Conservation (phyloP, 2,888 invertebrate species). For the Sphinx pinastri region DNA sequence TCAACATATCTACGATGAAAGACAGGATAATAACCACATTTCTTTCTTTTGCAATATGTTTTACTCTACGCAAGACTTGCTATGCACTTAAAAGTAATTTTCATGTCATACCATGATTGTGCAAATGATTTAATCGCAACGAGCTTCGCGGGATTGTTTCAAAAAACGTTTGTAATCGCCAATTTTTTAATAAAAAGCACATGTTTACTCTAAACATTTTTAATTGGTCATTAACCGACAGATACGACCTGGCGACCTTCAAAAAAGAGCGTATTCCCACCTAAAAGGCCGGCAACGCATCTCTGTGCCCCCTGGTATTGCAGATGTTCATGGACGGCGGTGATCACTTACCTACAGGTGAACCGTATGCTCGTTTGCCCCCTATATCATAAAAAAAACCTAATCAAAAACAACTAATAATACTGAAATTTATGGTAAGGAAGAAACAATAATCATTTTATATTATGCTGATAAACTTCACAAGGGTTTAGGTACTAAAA, state of each 20-base stretch:
- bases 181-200: background rate
- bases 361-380: too few species aligned
- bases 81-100: slow-evolving; percentile 1
- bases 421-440: too few species aligned
- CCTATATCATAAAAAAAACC: too few species aligned
- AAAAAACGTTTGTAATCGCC: background rate
- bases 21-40: background rate
- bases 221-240: too few species aligned
- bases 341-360: too few species aligned
- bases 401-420: background rate
- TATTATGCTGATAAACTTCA: background rate
- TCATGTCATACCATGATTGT: background rate
- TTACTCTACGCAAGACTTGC: background rate
- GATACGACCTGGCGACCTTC: too few species aligned
- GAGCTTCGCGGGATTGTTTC: background rate
- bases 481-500: too few species aligned
- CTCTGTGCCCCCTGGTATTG: too few species aligned
- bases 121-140: background rate
- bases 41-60: slow-evolving; percentile 5
- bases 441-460: background rate
- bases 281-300: too few species aligned
- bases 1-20: background rate
- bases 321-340: too few species aligned
- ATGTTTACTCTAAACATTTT: too few species aligned
- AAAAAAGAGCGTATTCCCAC: too few species aligned